Evolutionary conservation across 2,888 invertebrate species (phyloP).

Genomic region (Eristalis tenax): DNA sequence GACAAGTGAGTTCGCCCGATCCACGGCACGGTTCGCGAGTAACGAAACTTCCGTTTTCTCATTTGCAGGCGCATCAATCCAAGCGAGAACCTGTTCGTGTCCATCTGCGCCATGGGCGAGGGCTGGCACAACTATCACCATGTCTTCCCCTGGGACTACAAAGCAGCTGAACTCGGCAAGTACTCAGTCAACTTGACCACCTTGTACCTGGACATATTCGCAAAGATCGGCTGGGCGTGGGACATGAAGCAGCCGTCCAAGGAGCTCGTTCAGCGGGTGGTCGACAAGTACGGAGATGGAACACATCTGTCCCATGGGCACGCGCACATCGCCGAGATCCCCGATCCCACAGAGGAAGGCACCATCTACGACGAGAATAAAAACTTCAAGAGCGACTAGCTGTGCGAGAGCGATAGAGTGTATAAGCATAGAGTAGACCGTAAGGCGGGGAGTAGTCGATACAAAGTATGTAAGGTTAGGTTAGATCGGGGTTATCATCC

Average conservation of each 20-base stretch:
- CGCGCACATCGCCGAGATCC: slow-evolving; percentile 77
- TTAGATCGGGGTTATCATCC: slow-evolving; percentile 15
- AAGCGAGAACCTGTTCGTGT: slow-evolving; percentile 88
- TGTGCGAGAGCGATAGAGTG: neutral
- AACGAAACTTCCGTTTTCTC: slow-evolving; percentile 50
- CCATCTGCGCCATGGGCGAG: slow-evolving; percentile 89
- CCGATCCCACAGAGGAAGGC: slow-evolving; percentile 75
- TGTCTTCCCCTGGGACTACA: slow-evolving; percentile 96
- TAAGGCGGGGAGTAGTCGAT: slow-evolving; percentile 41
- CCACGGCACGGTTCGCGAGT: neutral
- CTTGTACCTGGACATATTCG: slow-evolving; percentile 86
- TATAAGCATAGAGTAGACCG: slow-evolving; percentile 28
- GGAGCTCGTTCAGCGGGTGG: slow-evolving; percentile 83
- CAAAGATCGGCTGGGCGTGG: slow-evolving; percentile 88
- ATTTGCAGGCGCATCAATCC: slow-evolving; percentile 87
- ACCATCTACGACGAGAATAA: slow-evolving; percentile 56
- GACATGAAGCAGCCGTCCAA: slow-evolving; percentile 87
- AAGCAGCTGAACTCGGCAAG: slow-evolving; percentile 91
- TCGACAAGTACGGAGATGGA: slow-evolving; percentile 82
- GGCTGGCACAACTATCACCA: slow-evolving; percentile 98
- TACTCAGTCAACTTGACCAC: slow-evolving; percentile 87
- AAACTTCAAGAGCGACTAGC: slow-evolving; percentile 60
- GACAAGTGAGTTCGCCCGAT: slow-evolving; percentile 84
- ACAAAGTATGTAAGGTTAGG: slow-evolving; percentile 41
- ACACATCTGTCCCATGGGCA: slow-evolving; percentile 77